A percentile compares a stretch with the other conserved stretches of the same genome.
Evolutionary conservation across 2,888 invertebrate genomes (phyloP).

Genomic region (Prenolepis imparis): DNA sequence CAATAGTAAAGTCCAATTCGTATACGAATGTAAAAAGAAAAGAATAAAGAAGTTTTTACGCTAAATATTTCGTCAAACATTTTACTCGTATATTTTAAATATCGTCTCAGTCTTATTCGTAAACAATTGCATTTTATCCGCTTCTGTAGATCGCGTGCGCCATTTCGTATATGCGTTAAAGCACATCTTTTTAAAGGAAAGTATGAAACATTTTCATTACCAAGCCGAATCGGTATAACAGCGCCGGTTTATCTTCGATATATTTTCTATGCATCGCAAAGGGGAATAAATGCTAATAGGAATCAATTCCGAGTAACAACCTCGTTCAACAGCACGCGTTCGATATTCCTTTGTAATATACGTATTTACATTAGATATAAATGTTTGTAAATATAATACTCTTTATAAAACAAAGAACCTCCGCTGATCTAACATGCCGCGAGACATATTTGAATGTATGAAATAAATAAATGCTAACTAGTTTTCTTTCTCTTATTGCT

Average conservation of each 20-base stretch:
- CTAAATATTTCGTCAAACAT: background rate
- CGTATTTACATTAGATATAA: background rate
- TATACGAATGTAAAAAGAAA: no score
- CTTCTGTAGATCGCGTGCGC: background rate
- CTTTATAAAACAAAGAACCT: background rate
- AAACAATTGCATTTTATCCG: slow-evolving; percentile 21
- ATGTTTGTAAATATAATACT: slow-evolving; percentile 30
- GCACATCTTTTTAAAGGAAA: background rate
- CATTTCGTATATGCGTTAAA: background rate
- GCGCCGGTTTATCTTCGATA: slow-evolving; percentile 11
- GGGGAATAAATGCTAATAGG: slow-evolving; percentile 33
- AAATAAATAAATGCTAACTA: background rate
- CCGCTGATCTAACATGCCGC: background rate
- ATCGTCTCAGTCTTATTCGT: background rate
- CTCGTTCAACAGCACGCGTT: background rate
- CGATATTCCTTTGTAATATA: slow-evolving; percentile 14
- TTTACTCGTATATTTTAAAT: background rate
- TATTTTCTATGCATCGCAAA: slow-evolving; percentile 27
- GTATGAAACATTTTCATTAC: background rate
- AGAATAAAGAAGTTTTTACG: background rate
- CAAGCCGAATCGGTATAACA: background rate
- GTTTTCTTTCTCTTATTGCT: background rate
- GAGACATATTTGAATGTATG: background rate
- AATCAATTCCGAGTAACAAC: slow-evolving; percentile 28
- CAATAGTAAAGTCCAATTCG: background rate